Percentiles rank a stretch among this genome's conserved stretches.
These are phyloP conservation scores for Buceros bicornis DNA, from an alignment of 2,797 vertebrate genomes.

Conservation along the genomic window DNA sequence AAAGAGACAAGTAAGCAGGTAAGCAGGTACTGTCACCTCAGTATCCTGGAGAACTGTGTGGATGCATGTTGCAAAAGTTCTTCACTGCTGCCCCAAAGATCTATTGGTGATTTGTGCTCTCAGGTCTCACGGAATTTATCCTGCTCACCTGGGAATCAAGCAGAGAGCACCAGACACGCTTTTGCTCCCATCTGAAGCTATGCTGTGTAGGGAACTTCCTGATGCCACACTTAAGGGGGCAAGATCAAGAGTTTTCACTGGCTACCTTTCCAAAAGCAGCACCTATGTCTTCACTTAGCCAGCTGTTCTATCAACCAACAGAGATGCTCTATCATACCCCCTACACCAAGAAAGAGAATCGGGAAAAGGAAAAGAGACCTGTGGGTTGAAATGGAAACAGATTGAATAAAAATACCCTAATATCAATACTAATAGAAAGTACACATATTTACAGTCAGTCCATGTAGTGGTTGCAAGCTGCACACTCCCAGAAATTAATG, in stretches of 20 bases:
- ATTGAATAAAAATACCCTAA: neutral
- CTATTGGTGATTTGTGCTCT: neutral
- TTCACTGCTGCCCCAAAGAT: neutral
- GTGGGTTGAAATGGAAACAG: neutral
- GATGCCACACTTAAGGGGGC: neutral
- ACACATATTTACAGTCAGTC: neutral
- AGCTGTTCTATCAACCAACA: neutral
- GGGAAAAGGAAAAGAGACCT: neutral
- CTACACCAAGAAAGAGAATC: neutral
- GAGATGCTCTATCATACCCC: no score
- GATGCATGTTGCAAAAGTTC: neutral
- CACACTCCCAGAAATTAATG: neutral
- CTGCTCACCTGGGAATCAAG: neutral
- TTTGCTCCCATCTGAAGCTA: neutral
- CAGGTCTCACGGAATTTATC: neutral
- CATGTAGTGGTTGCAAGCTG: neutral
- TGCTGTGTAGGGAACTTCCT: neutral
- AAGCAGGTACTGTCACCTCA: neutral
- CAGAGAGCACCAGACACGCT: neutral
- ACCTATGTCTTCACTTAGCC: neutral
- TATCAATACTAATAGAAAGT: neutral
- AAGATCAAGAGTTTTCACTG: neutral
- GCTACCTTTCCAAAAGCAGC: neutral
- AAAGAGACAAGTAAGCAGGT: constrained; percentile 48
- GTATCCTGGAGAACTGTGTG: neutral